phyloP scores from a whole-genome alignment of 2,113 vertebrate genomes.

The Calidris pygmaea region DNA sequence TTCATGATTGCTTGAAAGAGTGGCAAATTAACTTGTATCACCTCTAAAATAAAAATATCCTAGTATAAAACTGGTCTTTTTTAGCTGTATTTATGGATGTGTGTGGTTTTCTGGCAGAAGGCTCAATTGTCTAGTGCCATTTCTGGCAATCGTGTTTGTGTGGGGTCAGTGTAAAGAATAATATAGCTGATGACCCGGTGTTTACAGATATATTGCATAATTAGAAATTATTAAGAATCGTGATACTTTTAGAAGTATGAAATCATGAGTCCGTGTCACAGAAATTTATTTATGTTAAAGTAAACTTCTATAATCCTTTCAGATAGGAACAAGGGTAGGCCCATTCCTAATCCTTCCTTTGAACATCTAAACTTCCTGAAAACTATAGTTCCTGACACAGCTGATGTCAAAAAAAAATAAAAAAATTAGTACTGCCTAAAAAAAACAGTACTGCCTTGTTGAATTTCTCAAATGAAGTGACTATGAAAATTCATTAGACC shows the following conservation, averaged over 20 bases:
- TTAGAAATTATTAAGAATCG: neutral
- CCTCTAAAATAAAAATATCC: neutral
- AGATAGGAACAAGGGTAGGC: neutral
- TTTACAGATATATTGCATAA: neutral
- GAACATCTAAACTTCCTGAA: neutral
- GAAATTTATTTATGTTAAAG: neutral
- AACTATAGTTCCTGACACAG: neutral
- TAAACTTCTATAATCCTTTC: neutral
- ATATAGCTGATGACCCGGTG: neutral
- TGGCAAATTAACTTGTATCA: neutral
- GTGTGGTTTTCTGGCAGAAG: neutral
- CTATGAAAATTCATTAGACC: neutral
- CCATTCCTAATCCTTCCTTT: neutral
- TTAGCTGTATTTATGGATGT: accelerated
- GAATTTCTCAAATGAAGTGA: neutral
- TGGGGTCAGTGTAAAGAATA: neutral
- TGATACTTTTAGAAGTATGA: neutral
- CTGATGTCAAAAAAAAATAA: accelerated
- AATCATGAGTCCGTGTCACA: neutral
- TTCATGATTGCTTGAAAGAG: neutral
- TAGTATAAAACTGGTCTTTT: neutral
- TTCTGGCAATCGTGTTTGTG: neutral
- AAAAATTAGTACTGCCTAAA: no score
- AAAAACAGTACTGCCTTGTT: neutral
- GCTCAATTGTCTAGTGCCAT: neutral